Conservation (phyloP, 2,888 invertebrate genomes). For the Desoria tigrina region DNA sequence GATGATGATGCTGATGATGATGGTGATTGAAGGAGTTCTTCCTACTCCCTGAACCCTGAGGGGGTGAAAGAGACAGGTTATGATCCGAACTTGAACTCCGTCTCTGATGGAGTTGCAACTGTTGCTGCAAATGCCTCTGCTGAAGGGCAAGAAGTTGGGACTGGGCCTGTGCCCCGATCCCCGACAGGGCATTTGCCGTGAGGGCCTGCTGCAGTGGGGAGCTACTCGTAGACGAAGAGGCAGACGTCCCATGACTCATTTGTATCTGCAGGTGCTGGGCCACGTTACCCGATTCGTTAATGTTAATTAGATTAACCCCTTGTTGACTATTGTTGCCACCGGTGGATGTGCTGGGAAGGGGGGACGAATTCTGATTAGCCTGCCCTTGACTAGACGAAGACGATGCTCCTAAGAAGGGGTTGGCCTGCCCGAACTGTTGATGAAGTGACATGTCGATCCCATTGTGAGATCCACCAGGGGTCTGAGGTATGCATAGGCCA, state of each 20-base stretch:
- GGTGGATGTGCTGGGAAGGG: conserved; percentile 22
- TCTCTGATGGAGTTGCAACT: conserved; percentile 17
- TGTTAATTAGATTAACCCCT: conserved; percentile 32
- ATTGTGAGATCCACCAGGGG: conserved; percentile 12
- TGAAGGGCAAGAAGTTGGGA: conserved; percentile 45
- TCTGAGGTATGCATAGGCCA: conserved; percentile 43
- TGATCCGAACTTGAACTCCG: not conserved
- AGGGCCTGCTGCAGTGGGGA: conserved; percentile 46
- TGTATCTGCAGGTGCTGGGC: conserved; percentile 28
- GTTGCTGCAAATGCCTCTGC: conserved; percentile 42
- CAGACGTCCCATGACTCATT: conserved; percentile 22
- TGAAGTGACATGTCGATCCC: conserved; percentile 50
- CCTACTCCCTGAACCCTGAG: not conserved
- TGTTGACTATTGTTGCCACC: conserved; percentile 20
- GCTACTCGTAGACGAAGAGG: conserved; percentile 41
- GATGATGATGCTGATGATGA: too few relatives aligned
- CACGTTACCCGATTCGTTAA: conserved; percentile 5
- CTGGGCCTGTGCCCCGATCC: conserved; percentile 39
- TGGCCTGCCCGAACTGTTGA: conserved; percentile 32
- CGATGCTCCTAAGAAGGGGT: conserved; percentile 31
- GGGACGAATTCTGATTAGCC: conserved; percentile 12
- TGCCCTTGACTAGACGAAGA: conserved; percentile 18
- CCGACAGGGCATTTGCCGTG: conserved; percentile 24
- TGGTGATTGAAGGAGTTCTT: conserved; percentile 21
- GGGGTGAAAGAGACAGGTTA: too few relatives aligned